Base-by-base conservation (phyloP, 2,888 invertebrate species). In the Podabrus alpinus region DNA sequence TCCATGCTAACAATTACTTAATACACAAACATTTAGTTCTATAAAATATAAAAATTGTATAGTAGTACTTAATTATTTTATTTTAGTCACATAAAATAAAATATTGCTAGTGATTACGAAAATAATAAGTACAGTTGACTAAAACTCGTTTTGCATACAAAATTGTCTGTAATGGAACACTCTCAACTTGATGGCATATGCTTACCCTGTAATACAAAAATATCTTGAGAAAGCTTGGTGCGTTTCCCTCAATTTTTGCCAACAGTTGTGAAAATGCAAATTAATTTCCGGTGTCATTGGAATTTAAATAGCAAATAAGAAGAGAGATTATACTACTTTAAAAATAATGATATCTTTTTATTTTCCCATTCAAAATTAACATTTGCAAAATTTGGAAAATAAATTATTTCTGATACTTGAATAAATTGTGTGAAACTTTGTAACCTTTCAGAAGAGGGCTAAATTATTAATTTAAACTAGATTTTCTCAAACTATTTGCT, bases 81-180 rank as follows among this genome's bases (percentile, higher is more conserved):
- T 45, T 45, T 45, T 45, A 45, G 45, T 45, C 45, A 45, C n/a
- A 45, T 45, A 45, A 45, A 45, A 45, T n/a, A 45, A 45, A 45
- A 45, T 45, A 45, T 45, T 45, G 45, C n/a, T 45, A 7, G n/a
- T 45, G 45, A 45, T 45, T 45, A n/a, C n/a, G 45, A 45, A 45
- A 45, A 45, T 45, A 45, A 29, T 29, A 29, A 29, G 62, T 66
- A 66, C 71, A 71, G 64, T 71, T 66, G 66, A 66, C 64, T 71
- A 66, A 66, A 71, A 66, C 71, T 59, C 16, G 66, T 59, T 71
- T 71, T 71, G 71, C 71, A 71, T 71, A 71, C 71, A 59, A 71
- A 71, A 24, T 71, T 66, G 66, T 71, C 59, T 66, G 71, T 66
- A 71, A 71, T 66, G 62, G 64, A 70, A 64, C 62, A 69, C 24